Evolutionary conservation across 2,888 invertebrate genomes (phyloP), one percentile per base, ranked within the genome.

Genomic region (Pyrochroa serraticornis): DNA sequence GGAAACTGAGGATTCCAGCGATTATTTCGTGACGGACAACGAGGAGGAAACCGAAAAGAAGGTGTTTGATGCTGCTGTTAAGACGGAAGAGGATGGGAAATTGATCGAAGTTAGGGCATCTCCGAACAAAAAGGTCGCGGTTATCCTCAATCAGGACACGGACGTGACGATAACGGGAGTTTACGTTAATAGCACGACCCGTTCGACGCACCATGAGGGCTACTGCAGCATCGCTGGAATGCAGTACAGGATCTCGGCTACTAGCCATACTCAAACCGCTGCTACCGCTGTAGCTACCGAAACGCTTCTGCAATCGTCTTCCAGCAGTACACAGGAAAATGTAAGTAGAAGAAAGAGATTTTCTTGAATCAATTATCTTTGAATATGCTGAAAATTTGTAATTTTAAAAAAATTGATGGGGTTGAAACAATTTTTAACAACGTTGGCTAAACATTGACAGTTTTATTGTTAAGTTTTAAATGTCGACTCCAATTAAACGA

Each of bases 101-200:
- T 55, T 78, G 55, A 76, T 78, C 32, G 80, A 79, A 65, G 77
- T 77, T 57, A 72, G 75, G 42, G 73, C 75, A 68, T 79, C 72
- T 66, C 79, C 68, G 66, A 77, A 78, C 43, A 85, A 85, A 70
- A 85, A 86, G 69, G 87, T 89, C 62, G 90, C 92, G 65, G 90
- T 93, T 34, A 91, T 93, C 71, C 86, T 93, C 13, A 90, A 90
- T 75, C 91, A 92, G 79, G 92, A 93, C 70, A 90, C 92, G 0
- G 93, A 93, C 73, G 91, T 93, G 22, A 93, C 93, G 32, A 92
- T 93, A 69, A 93, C 93, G 2, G 92, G 92, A 9, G 91, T 93
- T 56, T 93, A 93, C 77, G 87, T 88, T 46, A 88, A 88, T 76
- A 85, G 87, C 71, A 87, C 90, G 14, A 88, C 89, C 1, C 83